Evolutionary conservation across 2,797 vertebrate species (phyloP).

Genomic region (Eurystomus glaucurus): DNA sequence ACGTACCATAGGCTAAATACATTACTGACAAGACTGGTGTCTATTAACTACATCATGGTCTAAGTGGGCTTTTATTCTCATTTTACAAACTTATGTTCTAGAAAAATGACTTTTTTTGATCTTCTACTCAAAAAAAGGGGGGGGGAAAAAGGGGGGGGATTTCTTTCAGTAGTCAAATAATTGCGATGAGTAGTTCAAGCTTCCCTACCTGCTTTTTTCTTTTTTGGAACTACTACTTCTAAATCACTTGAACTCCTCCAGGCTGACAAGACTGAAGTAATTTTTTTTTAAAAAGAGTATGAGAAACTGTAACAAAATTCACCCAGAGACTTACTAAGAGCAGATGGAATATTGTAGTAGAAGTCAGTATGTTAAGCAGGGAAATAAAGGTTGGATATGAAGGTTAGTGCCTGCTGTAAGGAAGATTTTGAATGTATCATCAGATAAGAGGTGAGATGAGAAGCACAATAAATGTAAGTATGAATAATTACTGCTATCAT

Average conservation of each 20-base stretch:
- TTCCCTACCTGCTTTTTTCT: neutral
- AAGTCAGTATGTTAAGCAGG: neutral
- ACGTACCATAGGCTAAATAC: neutral
- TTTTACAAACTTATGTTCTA: neutral
- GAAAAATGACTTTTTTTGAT: neutral
- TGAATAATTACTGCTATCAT: neutral
- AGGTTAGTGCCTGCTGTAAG: neutral
- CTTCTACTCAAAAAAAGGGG: too few species aligned
- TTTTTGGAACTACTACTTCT: neutral
- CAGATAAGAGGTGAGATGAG: neutral
- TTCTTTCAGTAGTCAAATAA: neutral
- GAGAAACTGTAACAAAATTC: neutral
- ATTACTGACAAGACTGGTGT: neutral
- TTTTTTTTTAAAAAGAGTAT: rapidly evolving
- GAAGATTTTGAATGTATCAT: neutral
- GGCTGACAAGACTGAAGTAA: neutral
- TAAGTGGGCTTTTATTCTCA: neutral
- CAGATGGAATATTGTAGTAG: neutral
- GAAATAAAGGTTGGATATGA: neutral
- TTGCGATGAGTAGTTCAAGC: neutral
- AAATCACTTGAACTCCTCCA: neutral
- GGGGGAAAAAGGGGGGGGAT: neutral
- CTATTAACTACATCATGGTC: neutral
- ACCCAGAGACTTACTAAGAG: neutral
- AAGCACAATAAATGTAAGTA: neutral